Conservation (phyloP, 2,797 vertebrate species). For the Tangara arthus region DNA sequence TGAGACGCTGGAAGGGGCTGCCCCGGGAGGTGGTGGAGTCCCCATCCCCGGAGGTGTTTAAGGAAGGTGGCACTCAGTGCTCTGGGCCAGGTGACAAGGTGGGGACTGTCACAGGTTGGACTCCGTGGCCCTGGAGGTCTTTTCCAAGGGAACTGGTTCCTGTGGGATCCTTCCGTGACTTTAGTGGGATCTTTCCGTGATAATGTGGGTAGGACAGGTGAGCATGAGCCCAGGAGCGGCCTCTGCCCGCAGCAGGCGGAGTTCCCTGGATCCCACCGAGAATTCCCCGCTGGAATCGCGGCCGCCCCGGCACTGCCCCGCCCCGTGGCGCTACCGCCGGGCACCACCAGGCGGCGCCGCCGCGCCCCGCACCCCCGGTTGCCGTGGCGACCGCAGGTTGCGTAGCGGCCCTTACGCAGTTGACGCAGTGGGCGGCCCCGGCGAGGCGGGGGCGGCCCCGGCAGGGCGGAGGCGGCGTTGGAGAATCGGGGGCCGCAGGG, state of each 20-base stretch:
- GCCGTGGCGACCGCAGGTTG: constrained; percentile 77
- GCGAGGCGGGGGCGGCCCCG: constrained; percentile 73
- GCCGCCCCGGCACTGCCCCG: neutral
- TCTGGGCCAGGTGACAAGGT: rapidly evolving
- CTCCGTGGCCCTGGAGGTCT: rapidly evolving
- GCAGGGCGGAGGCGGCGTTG: constrained; percentile 73
- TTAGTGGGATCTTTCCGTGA: rapidly evolving
- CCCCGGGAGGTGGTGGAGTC: rapidly evolving
- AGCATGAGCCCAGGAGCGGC: rapidly evolving
- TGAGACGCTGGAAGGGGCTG: neutral
- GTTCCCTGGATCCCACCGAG: rapidly evolving
- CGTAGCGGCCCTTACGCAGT: constrained; percentile 76
- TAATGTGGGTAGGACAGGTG: rapidly evolving
- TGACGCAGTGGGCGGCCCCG: constrained; percentile 77
- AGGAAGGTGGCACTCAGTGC: rapidly evolving
- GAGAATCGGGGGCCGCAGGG: constrained; percentile 62
- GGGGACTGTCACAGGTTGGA: rapidly evolving
- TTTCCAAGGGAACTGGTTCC: neutral
- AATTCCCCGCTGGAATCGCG: neutral
- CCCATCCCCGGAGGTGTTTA: neutral
- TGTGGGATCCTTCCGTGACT: neutral
- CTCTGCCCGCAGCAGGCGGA: rapidly evolving
- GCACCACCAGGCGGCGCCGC: constrained; percentile 64
- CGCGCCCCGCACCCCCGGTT: constrained; percentile 23
- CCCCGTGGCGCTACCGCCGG: neutral